Percentiles rank a stretch among this genome's conserved stretches.
Evolutionary conservation across 2,888 invertebrate species (phyloP).

Genomic region (Ditylenchus weischeri): DNA sequence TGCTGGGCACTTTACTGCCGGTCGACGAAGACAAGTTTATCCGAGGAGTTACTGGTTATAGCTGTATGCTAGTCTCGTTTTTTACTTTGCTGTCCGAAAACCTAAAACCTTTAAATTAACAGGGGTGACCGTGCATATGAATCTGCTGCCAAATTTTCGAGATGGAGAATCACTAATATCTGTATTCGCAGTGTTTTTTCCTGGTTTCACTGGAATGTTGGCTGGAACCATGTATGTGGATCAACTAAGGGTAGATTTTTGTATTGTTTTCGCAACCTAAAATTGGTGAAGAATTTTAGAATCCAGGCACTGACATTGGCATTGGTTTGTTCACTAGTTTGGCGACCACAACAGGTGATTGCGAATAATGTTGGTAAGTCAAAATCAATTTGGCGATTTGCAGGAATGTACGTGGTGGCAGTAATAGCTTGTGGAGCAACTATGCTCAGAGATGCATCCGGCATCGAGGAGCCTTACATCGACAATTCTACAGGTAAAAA

Average conservation of each 20-base stretch:
- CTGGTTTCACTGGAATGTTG: constrained; percentile 33
- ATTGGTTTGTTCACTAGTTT: constrained; percentile 29
- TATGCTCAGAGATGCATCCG: constrained; percentile 31
- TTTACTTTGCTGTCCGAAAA: constrained; percentile 11
- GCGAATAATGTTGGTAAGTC: too few relatives aligned
- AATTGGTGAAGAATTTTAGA: neutral
- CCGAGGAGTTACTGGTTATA: constrained; percentile 34
- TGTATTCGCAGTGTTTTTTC: constrained; percentile 33
- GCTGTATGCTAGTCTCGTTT: constrained; percentile 14
- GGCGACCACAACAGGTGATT: constrained; percentile 18
- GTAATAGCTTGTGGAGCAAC: constrained; percentile 34
- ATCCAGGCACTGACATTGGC: constrained; percentile 30
- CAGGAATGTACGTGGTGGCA: constrained; percentile 23
- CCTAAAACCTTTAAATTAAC: too few relatives aligned
- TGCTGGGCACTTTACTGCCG: constrained; percentile 32
- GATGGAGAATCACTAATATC: constrained; percentile 22
- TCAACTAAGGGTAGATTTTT: constrained; percentile 15
- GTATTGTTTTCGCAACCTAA: too few relatives aligned
- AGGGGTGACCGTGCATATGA: constrained; percentile 25
- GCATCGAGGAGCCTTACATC: constrained; percentile 24
- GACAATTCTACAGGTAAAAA: constrained; percentile 21
- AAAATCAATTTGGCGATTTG: neutral
- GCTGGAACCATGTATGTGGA: constrained; percentile 34
- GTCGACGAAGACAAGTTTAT: constrained; percentile 20
- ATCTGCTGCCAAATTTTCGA: constrained; percentile 26